Base-by-base conservation (phyloP, 2,888 invertebrate genomes). In the Andrena flavipes region DNA sequence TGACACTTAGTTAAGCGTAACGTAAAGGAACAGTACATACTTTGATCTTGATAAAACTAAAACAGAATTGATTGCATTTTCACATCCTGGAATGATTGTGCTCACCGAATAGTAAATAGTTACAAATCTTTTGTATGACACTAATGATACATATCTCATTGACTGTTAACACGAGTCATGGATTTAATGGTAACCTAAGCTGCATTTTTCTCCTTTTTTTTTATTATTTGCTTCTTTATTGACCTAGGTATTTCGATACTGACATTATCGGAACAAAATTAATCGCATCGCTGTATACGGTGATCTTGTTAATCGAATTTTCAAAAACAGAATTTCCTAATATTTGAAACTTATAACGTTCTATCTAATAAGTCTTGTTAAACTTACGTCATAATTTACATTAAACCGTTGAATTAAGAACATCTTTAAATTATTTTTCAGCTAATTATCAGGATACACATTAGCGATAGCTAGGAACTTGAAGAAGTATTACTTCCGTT, bases 391-490 rank as follows among this genome's bases (percentile, higher is more conserved):
- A 72, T 65, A 75, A 80, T 85, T 87, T 81, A 62, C 63, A 71
- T 84, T 81, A 87, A 87, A 85, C 51, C 69, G 81, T 76, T 84
- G 84, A 85, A 80, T 83, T 72, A 74, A 65, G 80, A 84, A 87
- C 76, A 65, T 33, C 77, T 82, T 84, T 75, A 88, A 88, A 80
- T 85, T 85, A 87, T 74, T 80, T 77, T 87, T 83, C 77, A 84
- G 79, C 82, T 85, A 87, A 76, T 87, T 86, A 85, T 89, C 85
- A 82, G 75, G 80, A 85, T 87, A 89, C 65, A 79, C 75, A 89
- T 84, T 89, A 90, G 85, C 85, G 88, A 86, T 89, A 91, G 89
- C 90, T 92, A 92, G 92, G 92, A 92, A 92, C 91, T 91, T 92
- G 90, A 87, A 88, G 91, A 91, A 90, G 92, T 89, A 87, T 90